Evolutionary conservation across 2,113 vertebrate genomes (phyloP).

Genomic region (Spilogale gracilis): DNA sequence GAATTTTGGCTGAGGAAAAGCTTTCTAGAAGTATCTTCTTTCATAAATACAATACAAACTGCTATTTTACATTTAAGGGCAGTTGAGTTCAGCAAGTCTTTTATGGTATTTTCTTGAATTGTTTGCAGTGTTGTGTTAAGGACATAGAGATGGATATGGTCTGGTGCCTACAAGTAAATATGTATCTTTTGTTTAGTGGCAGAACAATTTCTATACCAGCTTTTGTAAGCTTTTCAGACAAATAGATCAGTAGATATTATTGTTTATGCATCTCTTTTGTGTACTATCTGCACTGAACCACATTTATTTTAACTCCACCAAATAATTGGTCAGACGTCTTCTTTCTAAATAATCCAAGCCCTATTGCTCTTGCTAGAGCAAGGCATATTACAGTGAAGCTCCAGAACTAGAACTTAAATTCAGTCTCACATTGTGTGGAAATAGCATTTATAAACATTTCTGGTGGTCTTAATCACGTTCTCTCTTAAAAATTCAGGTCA

Average conservation of each 20-base stretch:
- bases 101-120: neutral
- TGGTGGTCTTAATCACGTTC: neutral
- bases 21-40: neutral
- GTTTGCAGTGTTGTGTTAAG: neutral
- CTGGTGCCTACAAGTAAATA: neutral
- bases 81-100: neutral
- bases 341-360: neutral
- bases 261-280: neutral
- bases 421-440: neutral
- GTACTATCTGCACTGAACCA: neutral
- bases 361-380: neutral
- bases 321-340: neutral
- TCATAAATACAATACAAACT: neutral
- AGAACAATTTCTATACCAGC: neutral
- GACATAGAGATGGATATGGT: neutral
- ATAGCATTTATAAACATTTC: neutral
- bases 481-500: neutral
- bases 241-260: neutral
- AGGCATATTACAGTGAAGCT: neutral
- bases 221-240: neutral
- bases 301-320: neutral
- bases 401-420: neutral
- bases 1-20: neutral
- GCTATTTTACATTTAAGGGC: neutral
- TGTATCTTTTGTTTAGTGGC: neutral